Base-by-base conservation (phyloP, 2,797 vertebrate species). In the Cetoscarus ocellatus region DNA sequence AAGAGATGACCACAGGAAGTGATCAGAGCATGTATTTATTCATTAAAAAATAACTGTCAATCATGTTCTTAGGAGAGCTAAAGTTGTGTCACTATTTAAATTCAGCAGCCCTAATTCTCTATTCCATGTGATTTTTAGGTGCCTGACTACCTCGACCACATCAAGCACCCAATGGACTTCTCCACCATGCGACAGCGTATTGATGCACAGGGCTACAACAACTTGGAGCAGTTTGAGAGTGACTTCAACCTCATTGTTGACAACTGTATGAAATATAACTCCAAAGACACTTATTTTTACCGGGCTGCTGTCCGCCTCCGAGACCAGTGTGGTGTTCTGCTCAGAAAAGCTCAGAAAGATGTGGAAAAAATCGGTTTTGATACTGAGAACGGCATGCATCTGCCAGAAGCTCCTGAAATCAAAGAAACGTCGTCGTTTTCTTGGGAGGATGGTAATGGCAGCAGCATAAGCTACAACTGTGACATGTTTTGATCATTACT, bases 231-330 rank as follows among this genome's bases (percentile, higher is more conserved):
- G 78, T 98, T 99, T 73, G 96, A 99, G 90, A 94, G 91, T 1
- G 98, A 99, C 91, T 99, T 99, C 80, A 96, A 97, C 89, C 96
- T 98, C 70, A 98, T 99, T 10, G 74, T 98, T 74, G 95, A 96
- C 79, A 99, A 99, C 81, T 99, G 98, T 92, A 95, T 99, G 97
- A 98, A 97, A 85, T 99, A 99, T 85, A 99, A 99, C 86, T 96
- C 96, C 65, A 99, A 98, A 91, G 98, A 99, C 90, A 98, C 97
- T 0, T 97, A 97, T 88, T 99, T 99, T 83, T 96, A 97, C 88
- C 95, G 98, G 67, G 96, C 96, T 8, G 98, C 97, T 0, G 92
- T 97, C 67, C 93, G 97, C 56, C 94, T 99, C 84, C 92, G 97
- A 40, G 98, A 99, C 91, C 97, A 97, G 92, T 98, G 98, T 6